A percentile compares a stretch with the other conserved stretches of the same genome.
Evolutionary conservation across 2,797 vertebrate species (phyloP).

Genomic region (Acipenser ruthenus): DNA sequence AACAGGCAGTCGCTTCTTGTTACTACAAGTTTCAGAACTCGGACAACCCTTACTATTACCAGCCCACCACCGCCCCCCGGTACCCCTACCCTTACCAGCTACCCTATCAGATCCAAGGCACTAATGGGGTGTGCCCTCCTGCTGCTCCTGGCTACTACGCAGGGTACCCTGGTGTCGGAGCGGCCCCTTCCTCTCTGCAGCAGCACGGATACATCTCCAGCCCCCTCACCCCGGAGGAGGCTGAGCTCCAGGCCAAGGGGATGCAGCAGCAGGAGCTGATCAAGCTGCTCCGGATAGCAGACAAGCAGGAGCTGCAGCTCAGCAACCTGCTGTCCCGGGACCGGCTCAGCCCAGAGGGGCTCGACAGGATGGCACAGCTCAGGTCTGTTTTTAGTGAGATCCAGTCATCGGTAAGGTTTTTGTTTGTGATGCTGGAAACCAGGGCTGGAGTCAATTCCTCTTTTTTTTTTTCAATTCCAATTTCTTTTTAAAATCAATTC

Average conservation of each 20-base stretch:
- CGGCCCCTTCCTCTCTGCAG: conserved; percentile 37
- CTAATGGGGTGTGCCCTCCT: conserved; percentile 68
- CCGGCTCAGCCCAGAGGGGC: conserved; percentile 78
- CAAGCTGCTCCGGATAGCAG: conserved; percentile 75
- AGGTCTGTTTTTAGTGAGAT: conserved; percentile 56
- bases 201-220: conserved; percentile 16
- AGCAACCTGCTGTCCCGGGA: conserved; percentile 92
- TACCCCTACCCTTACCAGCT: conserved; percentile 78
- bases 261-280: conserved; percentile 72
- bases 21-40: conserved; percentile 97
- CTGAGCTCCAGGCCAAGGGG: conserved; percentile 77
- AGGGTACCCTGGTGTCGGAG: conserved; percentile 41
- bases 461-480: no score
- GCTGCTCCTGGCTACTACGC: conserved; percentile 54
- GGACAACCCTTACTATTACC: conserved; percentile 89
- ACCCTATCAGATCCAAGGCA: conserved; percentile 67
- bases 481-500: no score
- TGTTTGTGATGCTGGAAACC: no score
- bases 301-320: conserved; percentile 89
- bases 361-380: conserved; percentile 89
- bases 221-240: conserved; percentile 65
- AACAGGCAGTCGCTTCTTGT: conserved; percentile 41
- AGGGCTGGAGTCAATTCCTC: no score
- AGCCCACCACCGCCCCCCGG: conserved; percentile 53
- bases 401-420: no score